Evolutionary conservation across 1,140 invertebrate genomes (phyloP).

Genomic region (Neocloeon triangulifer): DNA sequence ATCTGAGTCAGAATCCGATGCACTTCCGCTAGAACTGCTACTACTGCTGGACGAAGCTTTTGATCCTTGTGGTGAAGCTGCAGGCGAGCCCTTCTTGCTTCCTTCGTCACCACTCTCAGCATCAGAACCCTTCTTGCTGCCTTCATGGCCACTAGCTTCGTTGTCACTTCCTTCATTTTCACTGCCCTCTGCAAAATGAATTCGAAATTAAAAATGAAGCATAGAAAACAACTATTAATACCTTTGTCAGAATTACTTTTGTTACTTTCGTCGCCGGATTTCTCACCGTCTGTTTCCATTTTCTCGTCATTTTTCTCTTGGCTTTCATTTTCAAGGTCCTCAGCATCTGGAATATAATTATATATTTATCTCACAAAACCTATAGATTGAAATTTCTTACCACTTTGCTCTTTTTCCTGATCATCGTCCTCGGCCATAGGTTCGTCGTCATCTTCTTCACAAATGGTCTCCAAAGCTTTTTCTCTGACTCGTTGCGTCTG

Average conservation of each 20-base stretch:
- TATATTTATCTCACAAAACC: neutral
- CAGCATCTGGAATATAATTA: neutral
- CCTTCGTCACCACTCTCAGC: conserved; percentile 6
- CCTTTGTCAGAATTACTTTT: too few species aligned
- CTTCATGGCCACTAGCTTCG: conserved; percentile 10
- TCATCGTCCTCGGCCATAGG: conserved; percentile 2
- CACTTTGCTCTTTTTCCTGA: conserved; percentile 17
- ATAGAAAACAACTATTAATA: too few species aligned
- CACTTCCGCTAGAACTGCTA: too few species aligned
- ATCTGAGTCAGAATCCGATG: too few species aligned
- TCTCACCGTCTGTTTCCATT: conserved; percentile 5
- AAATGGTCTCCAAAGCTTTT: conserved; percentile 64
- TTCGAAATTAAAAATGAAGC: too few species aligned
- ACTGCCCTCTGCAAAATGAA: conserved; percentile 9
- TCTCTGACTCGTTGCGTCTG: conserved; percentile 67
- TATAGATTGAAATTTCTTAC: neutral
- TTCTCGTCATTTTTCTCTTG: conserved; percentile 5
- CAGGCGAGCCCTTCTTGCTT: neutral
- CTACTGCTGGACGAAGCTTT: too few species aligned
- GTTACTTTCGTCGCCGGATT: too few species aligned
- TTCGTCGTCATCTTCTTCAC: conserved; percentile 52
- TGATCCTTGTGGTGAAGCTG: neutral
- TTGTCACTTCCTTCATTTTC: conserved; percentile 10
- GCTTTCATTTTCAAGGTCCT: neutral
- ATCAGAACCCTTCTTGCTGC: conserved; percentile 7